Conservation (phyloP, 2,888 invertebrate genomes). For the Tribolium freemani region DNA sequence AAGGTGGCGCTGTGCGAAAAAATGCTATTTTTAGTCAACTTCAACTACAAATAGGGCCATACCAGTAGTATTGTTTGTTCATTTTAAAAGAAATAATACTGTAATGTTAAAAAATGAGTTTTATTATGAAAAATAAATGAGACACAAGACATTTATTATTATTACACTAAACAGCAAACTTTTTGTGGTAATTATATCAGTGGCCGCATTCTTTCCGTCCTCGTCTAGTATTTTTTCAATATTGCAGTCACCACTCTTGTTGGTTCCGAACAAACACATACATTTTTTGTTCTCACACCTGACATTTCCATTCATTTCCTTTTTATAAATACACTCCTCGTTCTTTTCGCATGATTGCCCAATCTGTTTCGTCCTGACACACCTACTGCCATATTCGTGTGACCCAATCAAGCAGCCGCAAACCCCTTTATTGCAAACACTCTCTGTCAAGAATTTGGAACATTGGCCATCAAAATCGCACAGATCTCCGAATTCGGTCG, state of each 20-base stretch:
- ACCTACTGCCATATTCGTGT: conserved; percentile 57
- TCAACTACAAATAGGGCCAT: too few relatives aligned
- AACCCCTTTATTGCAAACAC: conserved; percentile 52
- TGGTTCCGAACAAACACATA: conserved; percentile 56
- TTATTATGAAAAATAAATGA: background rate
- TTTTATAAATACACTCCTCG: conserved; percentile 59
- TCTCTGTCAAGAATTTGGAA: conserved; percentile 56
- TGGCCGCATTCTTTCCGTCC: background rate
- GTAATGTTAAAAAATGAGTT: background rate
- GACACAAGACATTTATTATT: background rate
- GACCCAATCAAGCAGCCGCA: conserved; percentile 59
- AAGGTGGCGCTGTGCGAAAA: too few relatives aligned
- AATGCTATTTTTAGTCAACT: too few relatives aligned
- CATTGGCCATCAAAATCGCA: conserved; percentile 64
- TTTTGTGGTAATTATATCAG: background rate
- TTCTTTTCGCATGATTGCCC: conserved; percentile 56
- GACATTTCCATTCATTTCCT: conserved; percentile 50
- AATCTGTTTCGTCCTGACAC: conserved; percentile 54
- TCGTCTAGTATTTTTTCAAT: conserved; percentile 16
- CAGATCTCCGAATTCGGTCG: conserved; percentile 58
- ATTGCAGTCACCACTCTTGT: conserved; percentile 41
- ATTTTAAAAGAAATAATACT: too few relatives aligned
- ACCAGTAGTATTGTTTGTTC: too few relatives aligned
- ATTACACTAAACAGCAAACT: background rate
- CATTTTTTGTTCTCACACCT: conserved; percentile 60